These are phyloP conservation scores for Eufriesea mexicana DNA, from an alignment of 1,140 invertebrate species.

Conservation along the genomic window DNA sequence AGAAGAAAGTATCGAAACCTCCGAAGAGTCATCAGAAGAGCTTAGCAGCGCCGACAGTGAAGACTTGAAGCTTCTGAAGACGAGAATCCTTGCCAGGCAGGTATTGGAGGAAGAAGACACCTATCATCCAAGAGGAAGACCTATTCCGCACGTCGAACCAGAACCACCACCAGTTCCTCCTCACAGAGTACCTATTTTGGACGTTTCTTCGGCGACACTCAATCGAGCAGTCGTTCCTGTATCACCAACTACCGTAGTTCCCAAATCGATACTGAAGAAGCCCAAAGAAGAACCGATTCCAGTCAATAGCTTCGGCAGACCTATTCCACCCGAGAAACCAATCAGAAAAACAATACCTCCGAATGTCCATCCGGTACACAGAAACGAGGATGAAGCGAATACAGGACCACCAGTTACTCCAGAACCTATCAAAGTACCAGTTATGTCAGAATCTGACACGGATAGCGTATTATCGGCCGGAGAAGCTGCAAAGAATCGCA, in stretches of 20 bases:
- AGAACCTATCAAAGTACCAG: constrained; percentile 56
- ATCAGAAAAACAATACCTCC: constrained; percentile 51
- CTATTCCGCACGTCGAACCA: constrained; percentile 60
- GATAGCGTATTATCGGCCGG: constrained; percentile 74
- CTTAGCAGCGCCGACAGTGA: constrained; percentile 77
- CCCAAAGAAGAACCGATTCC: constrained; percentile 74
- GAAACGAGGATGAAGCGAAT: constrained; percentile 30
- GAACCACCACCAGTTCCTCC: constrained; percentile 39
- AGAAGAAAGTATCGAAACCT: constrained; percentile 70
- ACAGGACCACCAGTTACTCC: not conserved
- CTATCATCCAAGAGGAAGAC: constrained; percentile 85
- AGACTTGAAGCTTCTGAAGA: constrained; percentile 83
- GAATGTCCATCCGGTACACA: not conserved
- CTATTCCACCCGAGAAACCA: constrained; percentile 75
- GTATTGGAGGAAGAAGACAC: constrained; percentile 85
- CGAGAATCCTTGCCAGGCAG: constrained; percentile 79
- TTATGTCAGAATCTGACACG: constrained; percentile 72
- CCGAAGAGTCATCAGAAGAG: constrained; percentile 80
- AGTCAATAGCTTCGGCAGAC: constrained; percentile 71
- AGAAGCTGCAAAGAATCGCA: constrained; percentile 79
- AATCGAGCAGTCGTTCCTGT: constrained; percentile 76
- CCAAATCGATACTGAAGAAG: constrained; percentile 89
- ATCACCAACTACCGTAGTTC: constrained; percentile 85
- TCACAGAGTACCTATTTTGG: constrained; percentile 39
- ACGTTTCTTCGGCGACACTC: constrained; percentile 40